phyloP scores from a whole-genome alignment of 2,888 invertebrate species.

The Nymphalis urticae region DNA sequence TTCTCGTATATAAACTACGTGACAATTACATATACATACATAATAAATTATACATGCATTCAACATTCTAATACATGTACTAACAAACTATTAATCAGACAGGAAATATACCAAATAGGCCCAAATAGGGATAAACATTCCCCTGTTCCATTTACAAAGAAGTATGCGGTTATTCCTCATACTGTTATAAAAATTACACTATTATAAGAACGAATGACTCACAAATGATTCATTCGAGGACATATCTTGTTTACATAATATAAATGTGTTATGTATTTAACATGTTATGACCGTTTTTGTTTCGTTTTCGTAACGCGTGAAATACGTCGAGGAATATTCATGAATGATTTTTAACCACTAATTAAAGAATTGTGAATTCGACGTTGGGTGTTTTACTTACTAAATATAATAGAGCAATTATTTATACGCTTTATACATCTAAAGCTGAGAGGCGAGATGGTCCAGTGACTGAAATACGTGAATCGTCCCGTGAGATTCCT shows the following conservation, averaged over 20 bases:
- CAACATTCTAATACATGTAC: not conserved
- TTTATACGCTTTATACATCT: not conserved
- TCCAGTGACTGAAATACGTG: no score
- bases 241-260: conserved; percentile 37
- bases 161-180: conserved; percentile 29
- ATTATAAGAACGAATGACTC: conserved; percentile 24
- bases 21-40: no score
- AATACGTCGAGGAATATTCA: conserved; percentile 4
- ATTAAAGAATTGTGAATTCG: not conserved
- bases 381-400: not conserved
- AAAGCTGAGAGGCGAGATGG: not conserved
- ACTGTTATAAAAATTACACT: conserved; percentile 8
- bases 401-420: not conserved
- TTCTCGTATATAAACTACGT: no score
- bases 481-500: not conserved
- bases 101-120: not conserved
- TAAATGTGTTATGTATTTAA: conserved; percentile 22
- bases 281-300: conserved; percentile 17
- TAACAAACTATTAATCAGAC: not conserved
- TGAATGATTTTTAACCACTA: not conserved
- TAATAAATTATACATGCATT: no score
- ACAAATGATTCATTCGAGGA: conserved; percentile 32
- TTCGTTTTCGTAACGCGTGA: conserved; percentile 14
- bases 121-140: conserved; percentile 3
- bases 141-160: not conserved